Conservation (phyloP, 2,113 vertebrate species). For the Bungarus multicinctus region DNA sequence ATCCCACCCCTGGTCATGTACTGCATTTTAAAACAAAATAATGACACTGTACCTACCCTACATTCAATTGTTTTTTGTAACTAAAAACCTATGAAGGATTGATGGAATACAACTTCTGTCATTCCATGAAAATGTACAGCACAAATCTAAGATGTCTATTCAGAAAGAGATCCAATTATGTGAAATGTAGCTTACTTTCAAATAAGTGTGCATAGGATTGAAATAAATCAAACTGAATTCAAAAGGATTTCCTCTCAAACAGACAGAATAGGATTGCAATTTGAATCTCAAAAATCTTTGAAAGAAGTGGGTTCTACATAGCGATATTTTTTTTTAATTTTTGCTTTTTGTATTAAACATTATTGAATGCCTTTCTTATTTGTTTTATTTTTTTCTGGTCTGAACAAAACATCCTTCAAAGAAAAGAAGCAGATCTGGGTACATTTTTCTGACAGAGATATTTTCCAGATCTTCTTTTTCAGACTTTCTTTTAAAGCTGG, state of each 20-base stretch:
- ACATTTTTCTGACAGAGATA: neutral
- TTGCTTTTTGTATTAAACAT: neutral
- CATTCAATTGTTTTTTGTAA: neutral
- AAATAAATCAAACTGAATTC: neutral
- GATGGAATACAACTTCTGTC: neutral
- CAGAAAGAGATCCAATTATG: neutral
- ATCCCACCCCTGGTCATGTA: too few relatives aligned
- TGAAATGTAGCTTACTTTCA: neutral
- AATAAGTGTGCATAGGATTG: neutral
- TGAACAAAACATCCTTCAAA: neutral
- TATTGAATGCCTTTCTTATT: neutral
- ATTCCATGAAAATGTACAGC: neutral
- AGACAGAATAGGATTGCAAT: neutral
- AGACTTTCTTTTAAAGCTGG: neutral
- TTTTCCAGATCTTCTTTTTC: neutral
- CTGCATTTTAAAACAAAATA: neutral
- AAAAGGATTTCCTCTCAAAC: neutral
- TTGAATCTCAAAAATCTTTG: neutral
- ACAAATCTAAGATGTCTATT: neutral
- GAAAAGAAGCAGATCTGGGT: neutral
- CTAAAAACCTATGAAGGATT: neutral
- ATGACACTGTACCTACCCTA: neutral
- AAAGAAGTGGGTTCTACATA: neutral
- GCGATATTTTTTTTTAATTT: accelerated
- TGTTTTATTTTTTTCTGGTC: neutral